These are phyloP conservation scores for Branchipolynoe longqiensis DNA, from an alignment of 2,888 invertebrate species.

Conservation along the genomic window DNA sequence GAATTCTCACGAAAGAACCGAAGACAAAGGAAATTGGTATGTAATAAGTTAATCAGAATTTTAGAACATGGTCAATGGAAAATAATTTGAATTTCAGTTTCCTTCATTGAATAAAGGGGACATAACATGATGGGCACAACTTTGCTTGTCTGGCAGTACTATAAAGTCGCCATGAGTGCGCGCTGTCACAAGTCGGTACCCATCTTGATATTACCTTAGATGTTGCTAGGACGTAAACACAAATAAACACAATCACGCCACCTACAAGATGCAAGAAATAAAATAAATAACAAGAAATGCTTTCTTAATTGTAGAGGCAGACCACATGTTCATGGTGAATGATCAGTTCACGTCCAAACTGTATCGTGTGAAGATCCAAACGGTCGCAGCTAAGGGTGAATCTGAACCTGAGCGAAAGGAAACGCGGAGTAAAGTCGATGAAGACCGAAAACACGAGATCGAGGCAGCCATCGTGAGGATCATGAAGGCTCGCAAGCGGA, in stretches of 20 bases:
- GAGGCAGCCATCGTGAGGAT: slow-evolving; percentile 99
- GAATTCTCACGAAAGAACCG: slow-evolving; percentile 95
- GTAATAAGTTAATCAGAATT: too few relatives aligned
- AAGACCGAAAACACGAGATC: slow-evolving; percentile 99
- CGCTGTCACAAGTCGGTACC: too few relatives aligned
- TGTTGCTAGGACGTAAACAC: too few relatives aligned
- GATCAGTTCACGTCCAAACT: slow-evolving; percentile 98
- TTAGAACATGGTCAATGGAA: too few relatives aligned
- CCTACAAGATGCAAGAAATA: too few relatives aligned
- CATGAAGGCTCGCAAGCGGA: slow-evolving; percentile 98
- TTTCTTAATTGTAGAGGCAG: slow-evolving; percentile 86
- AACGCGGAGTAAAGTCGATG: slow-evolving; percentile 98
- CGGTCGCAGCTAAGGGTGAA: slow-evolving; percentile 85
- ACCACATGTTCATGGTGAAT: slow-evolving; percentile 95
- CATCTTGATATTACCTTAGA: too few relatives aligned
- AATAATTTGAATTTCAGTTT: too few relatives aligned
- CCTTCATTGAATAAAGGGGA: too few relatives aligned
- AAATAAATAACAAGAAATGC: too few relatives aligned
- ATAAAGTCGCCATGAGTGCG: too few relatives aligned
- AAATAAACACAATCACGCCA: too few relatives aligned
- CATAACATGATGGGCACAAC: too few relatives aligned
- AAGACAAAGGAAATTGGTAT: slow-evolving; percentile 95
- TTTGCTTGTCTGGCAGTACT: neutral
- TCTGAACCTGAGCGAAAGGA: slow-evolving; percentile 99
- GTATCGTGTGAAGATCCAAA: slow-evolving; percentile 88